These are phyloP conservation scores for Brachyptera risi DNA, from an alignment of 2,888 invertebrate species.

Conservation along the genomic window DNA sequence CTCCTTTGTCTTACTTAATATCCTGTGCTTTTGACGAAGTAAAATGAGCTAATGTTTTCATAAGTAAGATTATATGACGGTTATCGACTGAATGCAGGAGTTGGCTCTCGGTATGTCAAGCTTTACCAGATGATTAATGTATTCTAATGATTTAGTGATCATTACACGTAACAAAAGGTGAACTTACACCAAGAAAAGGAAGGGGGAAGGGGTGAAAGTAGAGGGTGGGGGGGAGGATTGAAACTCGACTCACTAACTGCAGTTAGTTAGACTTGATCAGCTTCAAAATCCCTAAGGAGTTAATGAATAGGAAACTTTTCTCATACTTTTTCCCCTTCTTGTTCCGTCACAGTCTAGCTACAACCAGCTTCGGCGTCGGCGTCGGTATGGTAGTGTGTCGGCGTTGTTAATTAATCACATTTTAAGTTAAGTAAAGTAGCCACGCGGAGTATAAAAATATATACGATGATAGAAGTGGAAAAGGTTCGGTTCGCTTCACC, in stretches of 20 bases:
- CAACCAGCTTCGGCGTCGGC: slow-evolving; percentile 18
- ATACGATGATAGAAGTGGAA: not conserved
- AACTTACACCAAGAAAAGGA: not conserved
- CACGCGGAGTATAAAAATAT: too few species aligned
- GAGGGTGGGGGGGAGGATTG: too few species aligned
- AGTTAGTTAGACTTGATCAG: slow-evolving; percentile 21
- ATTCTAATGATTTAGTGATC: not conserved
- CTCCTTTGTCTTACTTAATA: too few species aligned
- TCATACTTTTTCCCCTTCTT: slow-evolving; percentile 3
- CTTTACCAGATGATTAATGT: not conserved
- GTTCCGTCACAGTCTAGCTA: slow-evolving; percentile 23
- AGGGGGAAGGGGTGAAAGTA: too few species aligned
- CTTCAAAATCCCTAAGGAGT: slow-evolving; percentile 19
- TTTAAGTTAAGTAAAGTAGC: slow-evolving; percentile 19
- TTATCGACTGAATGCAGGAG: too few species aligned
- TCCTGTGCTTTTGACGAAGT: too few species aligned
- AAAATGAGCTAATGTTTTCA: too few species aligned
- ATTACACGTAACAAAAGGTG: slow-evolving; percentile 7
- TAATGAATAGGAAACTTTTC: slow-evolving; percentile 25
- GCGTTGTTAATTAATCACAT: slow-evolving; percentile 25
- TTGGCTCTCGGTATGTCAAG: too few species aligned
- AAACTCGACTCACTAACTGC: slow-evolving; percentile 4
- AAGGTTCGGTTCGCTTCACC: not conserved
- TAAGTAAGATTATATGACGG: too few species aligned
- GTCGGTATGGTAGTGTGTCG: too few species aligned